A percentile compares a stretch with the other conserved stretches of the same genome.
These are phyloP conservation scores for Xenus cinereus DNA, from an alignment of 2,113 vertebrate genomes.

Conservation along the genomic window DNA sequence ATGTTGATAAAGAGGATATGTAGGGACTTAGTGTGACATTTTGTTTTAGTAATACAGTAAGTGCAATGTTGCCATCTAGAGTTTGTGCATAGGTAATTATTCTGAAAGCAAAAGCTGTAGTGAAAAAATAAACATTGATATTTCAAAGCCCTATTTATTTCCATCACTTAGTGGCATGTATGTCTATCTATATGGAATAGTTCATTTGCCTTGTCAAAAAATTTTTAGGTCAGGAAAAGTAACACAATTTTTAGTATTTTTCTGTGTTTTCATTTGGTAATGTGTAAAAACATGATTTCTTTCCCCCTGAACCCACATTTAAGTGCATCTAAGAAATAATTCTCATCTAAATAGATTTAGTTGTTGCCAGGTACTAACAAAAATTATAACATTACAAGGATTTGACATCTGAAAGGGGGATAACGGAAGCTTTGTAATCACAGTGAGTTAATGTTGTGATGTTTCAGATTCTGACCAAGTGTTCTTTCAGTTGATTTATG, in stretches of 20 bases:
- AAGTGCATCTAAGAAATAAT: neutral
- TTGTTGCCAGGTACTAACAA: neutral
- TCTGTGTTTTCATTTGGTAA: neutral
- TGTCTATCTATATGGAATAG: neutral
- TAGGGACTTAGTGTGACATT: constrained; percentile 66
- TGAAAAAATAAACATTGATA: neutral
- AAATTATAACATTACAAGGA: neutral
- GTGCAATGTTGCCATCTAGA: constrained; percentile 93
- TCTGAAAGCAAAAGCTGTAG: neutral
- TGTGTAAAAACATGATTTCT: neutral
- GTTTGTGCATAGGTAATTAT: constrained; percentile 80
- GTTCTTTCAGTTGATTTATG: constrained; percentile 20
- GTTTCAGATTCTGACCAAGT: constrained; percentile 11
- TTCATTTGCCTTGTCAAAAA: constrained; percentile 31
- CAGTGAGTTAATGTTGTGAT: neutral
- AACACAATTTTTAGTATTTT: neutral
- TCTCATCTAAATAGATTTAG: neutral
- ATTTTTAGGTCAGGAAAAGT: constrained; percentile 6
- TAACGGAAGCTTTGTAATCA: neutral
- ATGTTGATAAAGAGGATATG: constrained; percentile 80
- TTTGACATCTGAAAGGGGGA: constrained; percentile 6
- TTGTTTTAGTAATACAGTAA: constrained; percentile 72
- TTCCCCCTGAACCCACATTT: neutral
- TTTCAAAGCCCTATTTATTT: constrained; percentile 31
- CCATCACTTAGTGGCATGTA: neutral